Evolutionary conservation across 1,140 invertebrate species (phyloP).

Genomic region (Drosophila asahinai): DNA sequence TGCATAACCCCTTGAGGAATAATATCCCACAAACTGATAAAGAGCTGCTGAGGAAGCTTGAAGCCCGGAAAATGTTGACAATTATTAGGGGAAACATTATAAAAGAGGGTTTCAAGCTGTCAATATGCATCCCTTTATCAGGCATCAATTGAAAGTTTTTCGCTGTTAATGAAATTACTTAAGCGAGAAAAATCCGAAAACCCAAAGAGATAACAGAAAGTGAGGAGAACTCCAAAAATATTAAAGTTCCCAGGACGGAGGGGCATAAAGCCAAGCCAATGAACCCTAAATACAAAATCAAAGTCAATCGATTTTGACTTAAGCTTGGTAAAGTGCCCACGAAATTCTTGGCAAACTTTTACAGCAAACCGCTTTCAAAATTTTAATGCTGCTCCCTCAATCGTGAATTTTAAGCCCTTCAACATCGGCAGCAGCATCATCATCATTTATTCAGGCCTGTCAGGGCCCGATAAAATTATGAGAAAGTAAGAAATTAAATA

Average conservation of each 20-base stretch:
- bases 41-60: conserved; percentile 23
- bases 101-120: conserved; percentile 18
- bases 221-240: conserved; percentile 4
- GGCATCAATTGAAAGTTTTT: conserved; percentile 41
- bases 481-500: conserved; percentile 61
- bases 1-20: conserved; percentile 41
- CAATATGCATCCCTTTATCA: conserved; percentile 25
- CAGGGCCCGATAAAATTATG: conserved; percentile 50
- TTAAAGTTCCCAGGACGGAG: conserved; percentile 7
- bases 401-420: conserved; percentile 56
- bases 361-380: conserved; percentile 16
- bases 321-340: conserved; percentile 19
- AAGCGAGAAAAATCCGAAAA: conserved; percentile 3
- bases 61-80: conserved; percentile 40
- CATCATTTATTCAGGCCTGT: conserved; percentile 65
- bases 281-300: conserved; percentile 48
- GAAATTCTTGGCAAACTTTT: conserved; percentile 56
- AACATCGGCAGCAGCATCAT: conserved; percentile 28
- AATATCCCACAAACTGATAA: conserved; percentile 23
- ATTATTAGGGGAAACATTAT: neutral
- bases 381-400: conserved; percentile 44
- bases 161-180: conserved; percentile 27
- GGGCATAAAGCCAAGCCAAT: conserved; percentile 44
- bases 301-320: conserved; percentile 54
- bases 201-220: neutral